Evolutionary conservation across 2,888 invertebrate species (phyloP).

Genomic region (Ferrisia virgata): DNA sequence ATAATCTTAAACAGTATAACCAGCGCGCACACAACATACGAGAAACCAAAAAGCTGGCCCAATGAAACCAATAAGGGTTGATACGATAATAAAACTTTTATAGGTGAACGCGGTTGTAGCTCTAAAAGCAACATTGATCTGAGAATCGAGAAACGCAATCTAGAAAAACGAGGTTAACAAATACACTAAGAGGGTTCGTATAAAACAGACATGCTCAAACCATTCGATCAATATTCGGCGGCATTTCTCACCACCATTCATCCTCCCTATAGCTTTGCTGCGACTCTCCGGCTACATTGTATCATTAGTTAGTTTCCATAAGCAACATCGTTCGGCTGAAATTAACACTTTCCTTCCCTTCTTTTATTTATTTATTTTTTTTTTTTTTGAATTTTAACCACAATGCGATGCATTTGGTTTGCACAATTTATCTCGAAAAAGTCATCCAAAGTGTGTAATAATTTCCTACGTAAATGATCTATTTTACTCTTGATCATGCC

Average conservation of each 20-base stretch:
- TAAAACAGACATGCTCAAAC: not conserved
- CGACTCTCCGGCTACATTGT: not conserved
- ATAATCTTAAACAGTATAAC: not conserved
- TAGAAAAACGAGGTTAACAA: slow-evolving; percentile 36
- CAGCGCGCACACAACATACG: not conserved
- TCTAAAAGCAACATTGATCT: slow-evolving; percentile 35
- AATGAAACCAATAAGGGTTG: slow-evolving; percentile 30
- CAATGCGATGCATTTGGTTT: too few species aligned
- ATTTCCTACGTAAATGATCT: too few species aligned
- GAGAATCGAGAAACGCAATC: not conserved
- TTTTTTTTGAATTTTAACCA: too few species aligned
- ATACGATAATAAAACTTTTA: slow-evolving; percentile 34
- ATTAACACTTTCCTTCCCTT: too few species aligned
- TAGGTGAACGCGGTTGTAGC: slow-evolving; percentile 3
- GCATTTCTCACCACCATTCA: not conserved
- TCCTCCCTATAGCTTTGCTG: not conserved
- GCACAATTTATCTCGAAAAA: too few species aligned
- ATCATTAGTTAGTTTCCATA: not conserved
- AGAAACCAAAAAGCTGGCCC: not conserved
- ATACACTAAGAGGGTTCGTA: not conserved
- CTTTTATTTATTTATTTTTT: too few species aligned
- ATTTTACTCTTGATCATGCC: too few species aligned
- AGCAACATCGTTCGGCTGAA: not conserved
- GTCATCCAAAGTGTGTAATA: too few species aligned
- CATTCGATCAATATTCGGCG: not conserved